Conservation (phyloP, 2,888 invertebrate species). For the Erannis defoliaria region DNA sequence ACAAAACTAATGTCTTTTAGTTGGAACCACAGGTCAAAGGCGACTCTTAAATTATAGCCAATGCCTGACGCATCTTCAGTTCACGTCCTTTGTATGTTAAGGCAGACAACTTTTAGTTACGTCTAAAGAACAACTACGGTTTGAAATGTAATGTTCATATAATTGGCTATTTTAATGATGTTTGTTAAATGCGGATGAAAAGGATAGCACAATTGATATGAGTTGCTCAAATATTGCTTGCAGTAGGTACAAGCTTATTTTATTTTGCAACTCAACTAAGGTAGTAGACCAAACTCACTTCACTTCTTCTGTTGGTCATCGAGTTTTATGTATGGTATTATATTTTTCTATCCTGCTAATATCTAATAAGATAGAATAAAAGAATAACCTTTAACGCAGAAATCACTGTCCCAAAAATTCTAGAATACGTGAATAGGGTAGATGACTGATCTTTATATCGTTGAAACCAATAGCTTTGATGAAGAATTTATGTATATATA, state of each 20-base stretch:
- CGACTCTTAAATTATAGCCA: slow-evolving; percentile 68
- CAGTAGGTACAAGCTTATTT: too few relatives aligned
- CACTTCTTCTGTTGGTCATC: not conserved
- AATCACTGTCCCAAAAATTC: too few relatives aligned
- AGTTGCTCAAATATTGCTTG: not conserved
- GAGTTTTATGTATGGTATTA: too few relatives aligned
- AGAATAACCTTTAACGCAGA: too few relatives aligned
- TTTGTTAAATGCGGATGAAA: slow-evolving; percentile 13
- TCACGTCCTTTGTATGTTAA: slow-evolving; percentile 66
- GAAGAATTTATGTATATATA: too few relatives aligned
- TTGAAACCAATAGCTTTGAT: too few relatives aligned
- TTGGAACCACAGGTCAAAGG: slow-evolving; percentile 65
- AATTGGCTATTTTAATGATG: slow-evolving; percentile 12
- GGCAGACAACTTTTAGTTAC: slow-evolving; percentile 71
- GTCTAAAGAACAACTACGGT: slow-evolving; percentile 38
- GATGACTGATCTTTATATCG: too few relatives aligned
- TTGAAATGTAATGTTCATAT: slow-evolving; percentile 35
- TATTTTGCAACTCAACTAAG: too few relatives aligned
- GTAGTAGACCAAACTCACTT: too few relatives aligned
- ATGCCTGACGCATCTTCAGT: slow-evolving; percentile 59
- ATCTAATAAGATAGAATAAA: too few relatives aligned
- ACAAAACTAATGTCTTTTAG: slow-evolving; percentile 42
- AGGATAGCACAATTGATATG: not conserved
- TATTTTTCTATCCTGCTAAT: too few relatives aligned
- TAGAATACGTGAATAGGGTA: too few relatives aligned